A percentile compares a stretch with the other conserved stretches of the same genome.
phyloP scores from a whole-genome alignment of 2,888 invertebrate genomes.

The Rhagonycha lutea region DNA sequence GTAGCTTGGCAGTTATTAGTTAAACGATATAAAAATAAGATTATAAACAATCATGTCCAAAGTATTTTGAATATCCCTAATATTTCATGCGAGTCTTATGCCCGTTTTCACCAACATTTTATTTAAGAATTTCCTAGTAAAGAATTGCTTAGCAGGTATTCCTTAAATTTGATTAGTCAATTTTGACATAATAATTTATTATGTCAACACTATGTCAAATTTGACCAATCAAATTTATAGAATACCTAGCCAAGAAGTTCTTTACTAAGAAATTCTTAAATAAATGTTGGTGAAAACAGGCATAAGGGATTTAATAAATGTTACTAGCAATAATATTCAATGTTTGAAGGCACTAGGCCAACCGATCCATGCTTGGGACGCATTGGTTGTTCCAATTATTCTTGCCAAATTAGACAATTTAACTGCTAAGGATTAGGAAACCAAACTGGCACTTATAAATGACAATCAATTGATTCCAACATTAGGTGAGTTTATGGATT shows the following conservation, averaged over 20 bases:
- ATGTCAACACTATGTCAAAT: no score
- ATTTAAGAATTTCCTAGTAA: no score
- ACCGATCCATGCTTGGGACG: slow-evolving; percentile 8
- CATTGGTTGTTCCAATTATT: neutral
- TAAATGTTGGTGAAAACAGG: no score
- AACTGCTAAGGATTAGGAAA: slow-evolving; percentile 11
- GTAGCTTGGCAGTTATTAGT: neutral
- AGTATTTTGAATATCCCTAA: neutral
- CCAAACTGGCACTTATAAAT: neutral
- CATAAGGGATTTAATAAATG: neutral
- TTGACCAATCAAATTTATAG: no score
- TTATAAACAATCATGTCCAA: neutral
- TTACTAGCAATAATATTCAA: neutral
- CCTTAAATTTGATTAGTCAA: no score
- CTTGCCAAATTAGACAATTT: slow-evolving; percentile 6
- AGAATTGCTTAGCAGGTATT: no score
- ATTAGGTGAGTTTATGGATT: slow-evolving; percentile 1
- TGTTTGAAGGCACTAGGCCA: neutral
- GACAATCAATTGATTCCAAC: neutral
- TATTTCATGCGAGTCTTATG: neutral
- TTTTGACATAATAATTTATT: no score
- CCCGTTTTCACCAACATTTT: no score
- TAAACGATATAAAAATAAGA: neutral
- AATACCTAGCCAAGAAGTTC: no score
- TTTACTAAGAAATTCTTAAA: no score